These are phyloP conservation scores for Trogon surrucura DNA, from an alignment of 2,113 vertebrate species.

Conservation along the genomic window DNA sequence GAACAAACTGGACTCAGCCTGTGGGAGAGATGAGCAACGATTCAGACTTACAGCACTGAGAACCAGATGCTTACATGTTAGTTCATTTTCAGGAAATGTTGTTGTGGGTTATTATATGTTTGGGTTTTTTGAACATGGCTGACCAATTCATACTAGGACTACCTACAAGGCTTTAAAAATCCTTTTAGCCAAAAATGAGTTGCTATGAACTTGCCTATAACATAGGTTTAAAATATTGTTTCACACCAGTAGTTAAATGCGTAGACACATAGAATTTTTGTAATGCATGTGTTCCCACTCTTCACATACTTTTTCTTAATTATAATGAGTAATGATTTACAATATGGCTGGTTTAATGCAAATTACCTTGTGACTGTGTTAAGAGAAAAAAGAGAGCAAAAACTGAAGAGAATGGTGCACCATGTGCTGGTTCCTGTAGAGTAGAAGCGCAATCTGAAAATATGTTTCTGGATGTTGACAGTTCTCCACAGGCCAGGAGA, in stretches of 20 bases:
- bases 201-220: neutral
- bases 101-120: neutral
- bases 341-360: neutral
- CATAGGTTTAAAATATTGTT: neutral
- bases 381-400: neutral
- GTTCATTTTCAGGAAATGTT: neutral
- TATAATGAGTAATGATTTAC: neutral
- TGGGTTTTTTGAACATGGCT: neutral
- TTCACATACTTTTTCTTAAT: neutral
- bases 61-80: too few species aligned
- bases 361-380: neutral
- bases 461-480: neutral
- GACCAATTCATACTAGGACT: neutral
- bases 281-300: neutral
- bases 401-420: neutral
- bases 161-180: neutral
- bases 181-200: neutral
- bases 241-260: neutral
- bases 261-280: neutral
- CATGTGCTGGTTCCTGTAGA: accelerated
- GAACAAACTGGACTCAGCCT: neutral
- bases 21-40: neutral
- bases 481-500: neutral
- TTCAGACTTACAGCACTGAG: neutral
- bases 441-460: neutral